These are phyloP conservation scores for Nyctereutes procyonoides DNA, from an alignment of 2,113 vertebrate genomes.

Conservation along the genomic window DNA sequence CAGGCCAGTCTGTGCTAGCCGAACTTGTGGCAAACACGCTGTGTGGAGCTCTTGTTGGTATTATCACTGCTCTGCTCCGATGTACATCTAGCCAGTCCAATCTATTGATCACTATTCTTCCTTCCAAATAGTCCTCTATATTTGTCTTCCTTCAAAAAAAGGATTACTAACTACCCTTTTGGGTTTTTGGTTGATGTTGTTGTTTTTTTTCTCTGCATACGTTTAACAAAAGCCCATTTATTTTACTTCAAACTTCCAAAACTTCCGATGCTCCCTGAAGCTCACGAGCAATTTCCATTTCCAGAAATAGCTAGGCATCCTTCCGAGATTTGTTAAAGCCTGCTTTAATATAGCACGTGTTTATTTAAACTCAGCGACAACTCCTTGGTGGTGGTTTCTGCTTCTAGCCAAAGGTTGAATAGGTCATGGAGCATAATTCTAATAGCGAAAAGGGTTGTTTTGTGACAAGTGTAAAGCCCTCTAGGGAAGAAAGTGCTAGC, in stretches of 20 bases:
- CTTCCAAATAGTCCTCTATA: neutral
- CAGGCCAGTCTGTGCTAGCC: neutral
- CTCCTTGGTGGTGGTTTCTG: conserved; percentile 54
- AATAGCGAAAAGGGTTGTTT: conserved; percentile 14
- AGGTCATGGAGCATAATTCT: conserved; percentile 50
- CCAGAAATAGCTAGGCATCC: conserved; percentile 60
- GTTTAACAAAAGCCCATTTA: conserved; percentile 3
- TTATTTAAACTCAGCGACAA: conserved; percentile 77
- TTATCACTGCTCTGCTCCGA: neutral
- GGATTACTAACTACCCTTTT: neutral
- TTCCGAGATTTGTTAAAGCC: conserved; percentile 59
- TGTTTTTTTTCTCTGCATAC: neutral
- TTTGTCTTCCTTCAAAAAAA: neutral
- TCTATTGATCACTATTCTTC: neutral
- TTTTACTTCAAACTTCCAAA: conserved; percentile 27
- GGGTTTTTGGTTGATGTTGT: neutral
- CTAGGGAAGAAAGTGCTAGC: neutral
- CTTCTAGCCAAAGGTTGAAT: conserved; percentile 40
- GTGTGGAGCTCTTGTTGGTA: neutral
- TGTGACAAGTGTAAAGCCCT: conserved; percentile 2
- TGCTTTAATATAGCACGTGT: conserved; percentile 67
- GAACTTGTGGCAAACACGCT: neutral
- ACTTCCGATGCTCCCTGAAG: conserved; percentile 29
- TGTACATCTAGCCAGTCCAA: neutral
- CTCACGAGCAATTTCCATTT: conserved; percentile 53